phyloP scores from a whole-genome alignment of 2,888 invertebrate species.

The Rhamnusium bicolor region DNA sequence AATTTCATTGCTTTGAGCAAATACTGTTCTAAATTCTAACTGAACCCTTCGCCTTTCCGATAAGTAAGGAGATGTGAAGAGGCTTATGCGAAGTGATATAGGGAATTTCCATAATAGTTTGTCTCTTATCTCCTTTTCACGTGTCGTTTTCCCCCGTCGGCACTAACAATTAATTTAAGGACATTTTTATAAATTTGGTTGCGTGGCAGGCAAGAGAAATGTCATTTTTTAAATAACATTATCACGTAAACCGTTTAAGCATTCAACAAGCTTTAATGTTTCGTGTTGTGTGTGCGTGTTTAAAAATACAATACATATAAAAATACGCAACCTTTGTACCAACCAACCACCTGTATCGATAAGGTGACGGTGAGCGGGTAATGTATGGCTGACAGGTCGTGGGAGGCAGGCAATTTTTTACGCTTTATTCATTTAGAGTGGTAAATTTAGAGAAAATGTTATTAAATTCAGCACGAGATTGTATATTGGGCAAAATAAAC shows the following conservation, averaged over 20 bases:
- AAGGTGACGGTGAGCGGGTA: constrained; percentile 25
- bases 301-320: constrained; percentile 49
- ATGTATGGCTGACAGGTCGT: constrained; percentile 22
- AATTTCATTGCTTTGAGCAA: too few relatives aligned
- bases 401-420: constrained; percentile 21
- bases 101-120: not conserved
- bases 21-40: not conserved
- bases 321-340: constrained; percentile 49
- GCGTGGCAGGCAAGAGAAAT: constrained; percentile 38
- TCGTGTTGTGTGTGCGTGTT: constrained; percentile 56
- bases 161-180: constrained; percentile 24
- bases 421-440: constrained; percentile 1
- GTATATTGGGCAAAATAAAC: not conserved
- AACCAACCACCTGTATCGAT: constrained; percentile 51
- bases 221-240: constrained; percentile 47
- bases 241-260: constrained; percentile 52
- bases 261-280: constrained; percentile 59
- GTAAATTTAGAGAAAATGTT: constrained; percentile 16
- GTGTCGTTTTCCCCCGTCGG: not conserved
- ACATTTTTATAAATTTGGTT: constrained; percentile 29
- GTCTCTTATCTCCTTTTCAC: not conserved
- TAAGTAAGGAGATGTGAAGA: not conserved
- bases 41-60: not conserved
- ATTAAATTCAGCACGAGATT: not conserved
- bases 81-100: not conserved